phyloP scores from a whole-genome alignment of 1,140 invertebrate species.

The Temnothorax longispinosus region DNA sequence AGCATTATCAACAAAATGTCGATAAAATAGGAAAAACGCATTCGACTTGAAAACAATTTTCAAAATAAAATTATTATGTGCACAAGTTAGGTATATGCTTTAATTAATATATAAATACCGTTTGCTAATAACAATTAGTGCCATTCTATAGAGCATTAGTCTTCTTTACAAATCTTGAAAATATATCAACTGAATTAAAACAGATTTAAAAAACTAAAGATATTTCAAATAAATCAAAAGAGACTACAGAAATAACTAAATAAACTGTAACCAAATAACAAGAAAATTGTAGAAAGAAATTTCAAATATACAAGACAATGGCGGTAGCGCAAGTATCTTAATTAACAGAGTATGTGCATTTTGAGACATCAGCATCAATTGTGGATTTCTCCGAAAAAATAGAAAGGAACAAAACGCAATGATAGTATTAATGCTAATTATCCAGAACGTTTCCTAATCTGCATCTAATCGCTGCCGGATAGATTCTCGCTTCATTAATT shows the following conservation, averaged over 20 bases:
- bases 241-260: neutral
- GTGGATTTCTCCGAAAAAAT: neutral
- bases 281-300: neutral
- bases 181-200: neutral
- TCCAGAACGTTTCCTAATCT: neutral
- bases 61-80: neutral
- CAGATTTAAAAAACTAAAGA: neutral
- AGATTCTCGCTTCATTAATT: conserved; percentile 43
- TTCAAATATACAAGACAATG: neutral
- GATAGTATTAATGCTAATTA: neutral
- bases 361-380: neutral
- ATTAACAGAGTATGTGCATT: neutral
- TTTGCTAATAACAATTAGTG: neutral
- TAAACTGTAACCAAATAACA: neutral
- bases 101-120: neutral
- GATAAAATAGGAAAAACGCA: neutral
- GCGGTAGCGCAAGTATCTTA: neutral
- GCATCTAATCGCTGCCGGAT: neutral
- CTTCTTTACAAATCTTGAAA: neutral
- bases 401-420: neutral
- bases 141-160: neutral
- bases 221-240: neutral
- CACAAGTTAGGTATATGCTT: neutral
- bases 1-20: neutral
- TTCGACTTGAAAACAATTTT: neutral